Base-by-base conservation (phyloP, 2,113 vertebrate genomes). In the Saccopteryx leptura region DNA sequence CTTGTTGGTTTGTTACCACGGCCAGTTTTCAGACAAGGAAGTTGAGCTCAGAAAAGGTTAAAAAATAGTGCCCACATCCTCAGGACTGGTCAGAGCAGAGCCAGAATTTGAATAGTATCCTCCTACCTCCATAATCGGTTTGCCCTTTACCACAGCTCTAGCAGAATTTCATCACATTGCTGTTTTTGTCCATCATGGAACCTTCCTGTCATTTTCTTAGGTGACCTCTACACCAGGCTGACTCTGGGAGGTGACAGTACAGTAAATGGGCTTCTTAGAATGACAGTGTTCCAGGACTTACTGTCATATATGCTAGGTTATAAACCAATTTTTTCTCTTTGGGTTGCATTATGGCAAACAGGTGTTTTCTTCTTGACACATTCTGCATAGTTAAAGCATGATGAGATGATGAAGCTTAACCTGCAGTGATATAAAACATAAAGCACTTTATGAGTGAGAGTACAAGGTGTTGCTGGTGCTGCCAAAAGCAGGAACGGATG, bases 371-470 rank as follows among this genome's bases (percentile, higher is more conserved):
- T 93, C 39, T 82, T 78, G 50, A 66, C 23, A 21, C 1, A 66
- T 80, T 65, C 69, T 90, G 52, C 31, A 18, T 83, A 72, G 82
- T 93, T 79, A 54, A 60, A 81, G 58, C 14, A 46, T 75, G 68
- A 23, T 18, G 52, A 21, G 46, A 39, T 83, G 46, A 87, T 56
- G 61, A 63, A 63, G 28, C 60, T 92, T 91, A 63, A 71, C 15
- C 66, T 97, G 60, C 6, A 86, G 18, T 78, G 66, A 65, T 78
- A 61, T 31, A 61, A 80, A 72, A 50, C 39, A 69, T n/a, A 58
- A 68, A 56, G 58, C 56, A 85, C 76, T 92, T 94, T 72, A 75
- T 18, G 81, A 52, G 50, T 96, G 48, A 60, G 74, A 56, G 68
- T 60, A 39, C 39, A 39, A 39, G 21, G 9, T 95, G 18, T 68